phyloP scores from a whole-genome alignment of 2,888 invertebrate genomes.

The Euspilapteryx auroguttella region DNA sequence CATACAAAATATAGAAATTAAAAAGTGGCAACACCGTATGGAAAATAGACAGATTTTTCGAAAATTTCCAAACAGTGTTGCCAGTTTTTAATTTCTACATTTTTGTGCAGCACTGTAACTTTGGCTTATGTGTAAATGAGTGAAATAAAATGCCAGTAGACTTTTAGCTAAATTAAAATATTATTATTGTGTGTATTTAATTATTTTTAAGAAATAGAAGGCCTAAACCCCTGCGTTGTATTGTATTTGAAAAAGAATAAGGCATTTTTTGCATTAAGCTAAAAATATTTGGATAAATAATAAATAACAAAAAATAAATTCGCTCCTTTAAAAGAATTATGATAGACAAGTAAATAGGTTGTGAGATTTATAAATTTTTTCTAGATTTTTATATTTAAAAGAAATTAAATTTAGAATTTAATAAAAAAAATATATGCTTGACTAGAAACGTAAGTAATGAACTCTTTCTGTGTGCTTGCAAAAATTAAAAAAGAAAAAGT shows the following conservation, averaged over 20 bases:
- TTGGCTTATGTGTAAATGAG: neutral
- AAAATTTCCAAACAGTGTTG: too few relatives aligned
- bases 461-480: too few relatives aligned
- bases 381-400: constrained; percentile 53
- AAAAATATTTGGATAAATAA: too few relatives aligned
- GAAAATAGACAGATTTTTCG: neutral
- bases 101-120: neutral
- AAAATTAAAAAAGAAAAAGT: too few relatives aligned
- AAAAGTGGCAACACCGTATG: too few relatives aligned
- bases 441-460: too few relatives aligned
- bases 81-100: too few relatives aligned
- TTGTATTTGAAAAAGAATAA: too few relatives aligned
- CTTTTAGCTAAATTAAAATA: constrained; percentile 1
- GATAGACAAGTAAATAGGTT: constrained; percentile 56
- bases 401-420: constrained; percentile 22
- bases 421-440: too few relatives aligned
- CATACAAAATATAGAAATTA: constrained; percentile 10
- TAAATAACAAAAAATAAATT: too few relatives aligned
- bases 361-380: constrained; percentile 60
- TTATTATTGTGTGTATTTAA: neutral
- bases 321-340: constrained; percentile 11
- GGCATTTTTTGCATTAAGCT: too few relatives aligned
- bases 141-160: constrained; percentile 1
- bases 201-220: constrained; percentile 13
- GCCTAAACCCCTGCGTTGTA: constrained; percentile 25